phyloP scores from a whole-genome alignment of 2,113 vertebrate species.

The Smithornis capensis region DNA sequence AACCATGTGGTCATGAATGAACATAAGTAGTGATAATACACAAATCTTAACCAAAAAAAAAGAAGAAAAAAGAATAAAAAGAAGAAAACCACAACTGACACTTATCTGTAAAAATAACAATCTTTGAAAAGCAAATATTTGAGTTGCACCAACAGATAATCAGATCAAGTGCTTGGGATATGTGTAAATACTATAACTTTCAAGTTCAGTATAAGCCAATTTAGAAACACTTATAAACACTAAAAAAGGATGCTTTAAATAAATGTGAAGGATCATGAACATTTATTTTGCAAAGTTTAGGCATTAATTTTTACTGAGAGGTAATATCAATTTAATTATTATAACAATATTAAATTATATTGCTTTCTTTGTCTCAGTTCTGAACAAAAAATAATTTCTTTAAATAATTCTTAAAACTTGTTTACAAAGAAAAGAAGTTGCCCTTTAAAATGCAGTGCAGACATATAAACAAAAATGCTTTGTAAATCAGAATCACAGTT shows the following conservation, averaged over 20 bases:
- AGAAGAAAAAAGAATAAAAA: fast-evolving
- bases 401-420: neutral
- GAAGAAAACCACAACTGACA: fast-evolving
- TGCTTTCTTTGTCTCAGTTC: neutral
- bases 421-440: neutral
- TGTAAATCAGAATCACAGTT: neutral
- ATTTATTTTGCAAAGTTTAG: neutral
- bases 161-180: neutral
- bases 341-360: neutral
- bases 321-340: neutral
- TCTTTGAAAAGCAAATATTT: neutral
- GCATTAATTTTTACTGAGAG: neutral
- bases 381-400: neutral
- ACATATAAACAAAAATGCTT: neutral
- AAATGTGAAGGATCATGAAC: neutral
- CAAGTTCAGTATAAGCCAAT: neutral
- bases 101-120: neutral
- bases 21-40: neutral
- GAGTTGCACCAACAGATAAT: neutral
- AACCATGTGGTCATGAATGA: neutral
- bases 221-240: too few relatives aligned
- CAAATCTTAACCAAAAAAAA: neutral
- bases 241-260: neutral
- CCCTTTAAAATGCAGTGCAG: neutral
- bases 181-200: neutral